Evolutionary conservation across 1,140 invertebrate species (phyloP).

Genomic region (Pseudoatta argentina): DNA sequence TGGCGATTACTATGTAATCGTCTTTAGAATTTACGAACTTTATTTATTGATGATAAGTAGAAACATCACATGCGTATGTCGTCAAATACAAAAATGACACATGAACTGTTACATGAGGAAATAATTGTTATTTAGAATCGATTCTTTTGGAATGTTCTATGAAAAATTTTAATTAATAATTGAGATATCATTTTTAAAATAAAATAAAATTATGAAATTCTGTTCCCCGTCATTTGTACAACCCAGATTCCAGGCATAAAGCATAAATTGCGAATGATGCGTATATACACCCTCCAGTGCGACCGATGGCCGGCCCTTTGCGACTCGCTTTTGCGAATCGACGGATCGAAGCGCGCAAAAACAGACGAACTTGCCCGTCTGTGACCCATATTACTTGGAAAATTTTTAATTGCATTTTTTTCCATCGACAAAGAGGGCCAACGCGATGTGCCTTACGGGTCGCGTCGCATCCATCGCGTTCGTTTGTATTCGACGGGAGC

Average conservation of each 20-base stretch:
- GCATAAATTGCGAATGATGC: slow-evolving; percentile 26
- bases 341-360: slow-evolving; percentile 36
- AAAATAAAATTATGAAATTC: slow-evolving; percentile 16
- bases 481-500: slow-evolving; percentile 67
- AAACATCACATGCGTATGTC: neutral
- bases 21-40: neutral
- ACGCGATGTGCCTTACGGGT: slow-evolving; percentile 68
- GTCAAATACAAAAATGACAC: neutral
- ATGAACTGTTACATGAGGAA: neutral
- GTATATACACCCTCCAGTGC: neutral
- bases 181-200: neutral
- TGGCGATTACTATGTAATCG: neutral
- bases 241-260: slow-evolving; percentile 6
- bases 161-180: slow-evolving; percentile 8
- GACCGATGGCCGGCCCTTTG: neutral
- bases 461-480: slow-evolving; percentile 50
- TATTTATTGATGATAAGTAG: neutral
- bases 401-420: slow-evolving; percentile 76
- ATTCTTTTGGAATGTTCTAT: neutral
- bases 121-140: neutral
- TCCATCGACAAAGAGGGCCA: slow-evolving; percentile 59
- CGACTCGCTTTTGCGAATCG: slow-evolving; percentile 20
- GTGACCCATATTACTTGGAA: slow-evolving; percentile 68
- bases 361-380: slow-evolving; percentile 27
- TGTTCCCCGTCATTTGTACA: neutral